phyloP scores from a whole-genome alignment of 2,113 vertebrate species.

The Brachypodius melanocephalos region DNA sequence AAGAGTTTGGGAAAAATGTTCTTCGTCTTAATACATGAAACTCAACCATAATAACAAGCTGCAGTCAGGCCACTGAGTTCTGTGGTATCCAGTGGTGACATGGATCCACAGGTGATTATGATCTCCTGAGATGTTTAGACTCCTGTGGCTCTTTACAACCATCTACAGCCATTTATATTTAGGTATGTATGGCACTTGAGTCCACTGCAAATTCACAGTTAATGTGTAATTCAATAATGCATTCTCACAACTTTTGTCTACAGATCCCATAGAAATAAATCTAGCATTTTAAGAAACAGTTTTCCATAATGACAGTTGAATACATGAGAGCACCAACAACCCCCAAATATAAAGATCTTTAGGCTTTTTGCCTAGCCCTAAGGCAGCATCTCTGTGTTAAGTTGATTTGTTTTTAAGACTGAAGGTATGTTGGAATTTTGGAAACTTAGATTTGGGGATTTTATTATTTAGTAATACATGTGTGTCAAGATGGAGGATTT shows the following conservation, averaged over 20 bases:
- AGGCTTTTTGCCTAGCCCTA: not conserved
- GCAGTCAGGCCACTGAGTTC: not conserved
- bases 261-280: not conserved
- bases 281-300: not conserved
- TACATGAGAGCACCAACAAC: not conserved
- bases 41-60: not conserved
- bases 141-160: not conserved
- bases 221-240: not conserved
- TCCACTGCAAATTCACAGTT: not conserved
- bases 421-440: not conserved
- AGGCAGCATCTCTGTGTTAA: not conserved
- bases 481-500: too few relatives aligned
- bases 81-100: accelerated
- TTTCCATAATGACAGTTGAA: not conserved
- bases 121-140: not conserved
- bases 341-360: not conserved
- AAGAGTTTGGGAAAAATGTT: not conserved
- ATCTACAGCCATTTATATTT: not conserved
- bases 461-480: too few relatives aligned
- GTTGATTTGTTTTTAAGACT: not conserved
- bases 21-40: not conserved
- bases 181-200: not conserved
- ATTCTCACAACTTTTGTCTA: not conserved
- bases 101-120: not conserved
- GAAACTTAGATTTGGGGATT: too few relatives aligned